Evolutionary conservation across 2,113 vertebrate genomes (phyloP).

Genomic region (Nymphicus hollandicus): DNA sequence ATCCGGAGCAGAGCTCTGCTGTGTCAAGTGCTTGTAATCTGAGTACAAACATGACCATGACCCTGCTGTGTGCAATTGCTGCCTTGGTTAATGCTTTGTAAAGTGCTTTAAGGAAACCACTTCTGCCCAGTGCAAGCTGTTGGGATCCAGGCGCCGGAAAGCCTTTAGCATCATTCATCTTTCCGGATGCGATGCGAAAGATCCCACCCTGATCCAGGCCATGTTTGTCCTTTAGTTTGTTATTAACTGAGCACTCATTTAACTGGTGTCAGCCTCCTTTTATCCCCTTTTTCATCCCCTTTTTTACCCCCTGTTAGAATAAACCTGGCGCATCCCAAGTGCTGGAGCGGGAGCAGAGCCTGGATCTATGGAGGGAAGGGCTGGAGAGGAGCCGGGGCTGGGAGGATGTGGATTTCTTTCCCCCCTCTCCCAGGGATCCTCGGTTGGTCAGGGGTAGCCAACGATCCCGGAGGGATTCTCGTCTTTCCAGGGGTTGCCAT

Average conservation of each 20-base stretch:
- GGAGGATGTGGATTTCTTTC: not conserved
- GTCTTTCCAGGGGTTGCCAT: not conserved
- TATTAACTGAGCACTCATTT: not conserved
- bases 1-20: not conserved
- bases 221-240: not conserved
- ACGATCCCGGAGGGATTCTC: not conserved
- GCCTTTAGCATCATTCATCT: not conserved
- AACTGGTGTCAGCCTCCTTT: not conserved
- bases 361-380: not conserved
- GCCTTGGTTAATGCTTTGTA: not conserved
- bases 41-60: rapidly evolving
- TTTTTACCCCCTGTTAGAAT: not conserved
- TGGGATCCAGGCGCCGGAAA: not conserved
- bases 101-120: not conserved
- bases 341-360: not conserved
- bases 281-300: not conserved
- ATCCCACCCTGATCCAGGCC: not conserved
- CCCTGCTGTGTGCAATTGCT: rapidly evolving
- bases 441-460: rapidly evolving
- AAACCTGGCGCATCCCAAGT: rapidly evolving
- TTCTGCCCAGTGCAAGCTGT: too few species aligned
- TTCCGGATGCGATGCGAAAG: not conserved
- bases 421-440: not conserved
- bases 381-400: not conserved
- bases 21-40: not conserved